phyloP scores from a whole-genome alignment of 2,797 vertebrate species.

The Cuniculus paca region DNA sequence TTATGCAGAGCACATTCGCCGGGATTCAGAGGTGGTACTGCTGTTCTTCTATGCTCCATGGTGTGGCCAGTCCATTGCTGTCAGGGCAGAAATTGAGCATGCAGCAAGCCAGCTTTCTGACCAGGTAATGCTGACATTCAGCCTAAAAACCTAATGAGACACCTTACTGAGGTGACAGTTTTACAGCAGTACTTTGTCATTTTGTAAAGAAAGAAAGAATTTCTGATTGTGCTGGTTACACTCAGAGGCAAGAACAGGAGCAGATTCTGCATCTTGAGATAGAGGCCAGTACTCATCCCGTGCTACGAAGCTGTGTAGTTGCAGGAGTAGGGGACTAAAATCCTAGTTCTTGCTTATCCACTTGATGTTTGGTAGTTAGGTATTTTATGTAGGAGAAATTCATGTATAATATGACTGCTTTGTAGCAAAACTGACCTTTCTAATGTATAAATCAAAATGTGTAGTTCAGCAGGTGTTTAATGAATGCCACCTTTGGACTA shows the following conservation, averaged over 20 bases:
- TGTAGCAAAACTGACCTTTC: neutral
- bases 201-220: neutral
- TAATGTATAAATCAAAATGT: neutral
- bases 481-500: neutral
- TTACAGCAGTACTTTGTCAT: neutral
- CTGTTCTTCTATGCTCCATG: conserved; percentile 98
- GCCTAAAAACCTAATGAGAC: neutral
- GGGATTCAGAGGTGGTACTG: conserved; percentile 93
- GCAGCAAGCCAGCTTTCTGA: conserved; percentile 94
- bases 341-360: neutral
- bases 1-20: conserved; percentile 92
- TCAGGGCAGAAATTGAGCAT: conserved; percentile 92
- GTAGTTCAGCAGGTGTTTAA: neutral
- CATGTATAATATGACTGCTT: neutral
- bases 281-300: neutral
- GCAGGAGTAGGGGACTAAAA: neutral
- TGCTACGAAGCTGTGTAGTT: neutral
- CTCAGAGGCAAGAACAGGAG: neutral
- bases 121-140: conserved; percentile 90
- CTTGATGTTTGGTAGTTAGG: neutral
- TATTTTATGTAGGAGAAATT: conserved; percentile 42
- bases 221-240: neutral
- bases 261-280: neutral
- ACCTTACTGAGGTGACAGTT: neutral
- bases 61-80: conserved; percentile 97